Evolutionary conservation across 1,140 invertebrate species (phyloP), one percentile per base, ranked within the genome.

Genomic region (Drosophila pachea): DNA sequence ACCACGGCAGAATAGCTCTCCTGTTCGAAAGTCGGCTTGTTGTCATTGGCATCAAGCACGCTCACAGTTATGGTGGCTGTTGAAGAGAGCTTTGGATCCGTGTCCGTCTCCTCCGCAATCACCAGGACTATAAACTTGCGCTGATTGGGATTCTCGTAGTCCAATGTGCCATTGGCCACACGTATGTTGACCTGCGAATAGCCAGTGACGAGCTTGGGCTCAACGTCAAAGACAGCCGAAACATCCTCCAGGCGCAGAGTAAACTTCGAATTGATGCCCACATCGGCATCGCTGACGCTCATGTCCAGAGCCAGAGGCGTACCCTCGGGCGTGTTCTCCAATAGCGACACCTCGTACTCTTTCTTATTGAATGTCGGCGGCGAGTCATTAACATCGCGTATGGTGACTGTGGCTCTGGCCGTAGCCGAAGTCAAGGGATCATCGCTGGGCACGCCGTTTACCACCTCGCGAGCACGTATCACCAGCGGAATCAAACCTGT

Each of bases 311-410:
- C 95, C 8, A 98, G 88, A 0, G 95, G 94, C 0, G 95, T 96
- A 2, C 95, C 96, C 53, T 94, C 91, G 0, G 94, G 93, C 4
- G 96, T 93, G 77, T 96, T 96, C 88, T 98, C 96, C 0, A 94
- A 93, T 61, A 97, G 93, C 47, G 93, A 92, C 6, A 96, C 94
- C 42, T 90, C 92, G 89, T 96, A 97, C 86, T 97, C 95, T 36
- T 93, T 92, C 40, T 92, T 91, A 90, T 95, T 95, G 89, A 96
- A 96, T 11, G 91, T 90, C 0, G 97, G 98, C 0, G 97, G 93
- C 75, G 97, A 96, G 89, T 99, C 97, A 90, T 99, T 99, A 0
- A 98, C 96, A 90, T 98, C 97, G 81, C 93, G 93, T 68, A 98
- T 95, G 22, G 94, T 96, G 9, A 98, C 93, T 0, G 93, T 96